Percentiles rank a stretch among this genome's conserved stretches.
These are phyloP conservation scores for Pangasius krempfi DNA, from an alignment of 2,797 vertebrate genomes.

Conservation along the genomic window DNA sequence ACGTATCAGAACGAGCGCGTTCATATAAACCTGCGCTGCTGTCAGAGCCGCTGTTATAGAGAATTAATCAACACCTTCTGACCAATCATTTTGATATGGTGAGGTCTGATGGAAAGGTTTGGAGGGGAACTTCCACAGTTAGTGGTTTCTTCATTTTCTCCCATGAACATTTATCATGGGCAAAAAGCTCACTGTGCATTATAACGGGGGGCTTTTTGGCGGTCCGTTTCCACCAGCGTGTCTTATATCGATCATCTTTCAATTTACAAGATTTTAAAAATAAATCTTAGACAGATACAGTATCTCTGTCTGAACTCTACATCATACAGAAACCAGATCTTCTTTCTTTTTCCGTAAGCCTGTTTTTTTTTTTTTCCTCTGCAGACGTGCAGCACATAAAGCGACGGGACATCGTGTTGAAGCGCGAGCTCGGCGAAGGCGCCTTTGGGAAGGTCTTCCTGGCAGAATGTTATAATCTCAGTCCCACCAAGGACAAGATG, in stretches of 20 bases:
- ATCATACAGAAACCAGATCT: not conserved
- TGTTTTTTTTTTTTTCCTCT: not conserved
- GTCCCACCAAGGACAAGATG: slow-evolving; percentile 97
- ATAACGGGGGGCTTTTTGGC: not conserved
- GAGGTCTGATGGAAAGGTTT: not conserved
- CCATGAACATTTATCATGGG: not conserved
- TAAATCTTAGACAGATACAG: not conserved
- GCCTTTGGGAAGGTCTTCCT: slow-evolving; percentile 98
- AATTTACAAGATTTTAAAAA: not conserved
- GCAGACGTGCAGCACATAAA: slow-evolving; percentile 97
- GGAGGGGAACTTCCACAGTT: not conserved
- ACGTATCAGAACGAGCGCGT: no score
- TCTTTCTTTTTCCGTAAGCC: not conserved
- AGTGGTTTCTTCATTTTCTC: not conserved
- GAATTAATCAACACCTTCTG: not conserved
- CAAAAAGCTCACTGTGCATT: no score
- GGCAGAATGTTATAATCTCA: slow-evolving; percentile 97
- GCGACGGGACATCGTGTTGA: slow-evolving; percentile 92
- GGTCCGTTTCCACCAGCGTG: not conserved
- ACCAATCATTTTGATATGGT: not conserved
- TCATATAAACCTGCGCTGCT: not conserved
- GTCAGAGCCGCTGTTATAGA: not conserved
- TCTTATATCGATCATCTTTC: not conserved
- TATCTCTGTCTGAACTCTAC: not conserved
- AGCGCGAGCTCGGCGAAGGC: slow-evolving; percentile 95